These are phyloP conservation scores for Muricea muricata DNA, from an alignment of 92 coral and sea anemone genomes.

Conservation along the genomic window DNA sequence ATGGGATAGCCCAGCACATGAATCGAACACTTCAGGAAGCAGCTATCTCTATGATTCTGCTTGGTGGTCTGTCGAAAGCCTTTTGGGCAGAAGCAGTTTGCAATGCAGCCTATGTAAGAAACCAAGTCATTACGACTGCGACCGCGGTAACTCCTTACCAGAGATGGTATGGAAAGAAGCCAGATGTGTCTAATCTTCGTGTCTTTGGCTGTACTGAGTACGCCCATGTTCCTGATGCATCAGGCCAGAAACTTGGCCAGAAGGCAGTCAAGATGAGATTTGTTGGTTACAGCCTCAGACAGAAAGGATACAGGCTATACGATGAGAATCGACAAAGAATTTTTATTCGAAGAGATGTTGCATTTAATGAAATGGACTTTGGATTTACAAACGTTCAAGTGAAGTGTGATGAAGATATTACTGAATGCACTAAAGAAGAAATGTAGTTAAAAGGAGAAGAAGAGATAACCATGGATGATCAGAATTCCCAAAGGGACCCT, in stretches of 20 bases:
- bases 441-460: background rate
- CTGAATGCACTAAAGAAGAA: background rate
- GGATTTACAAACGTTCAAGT: conserved; percentile 1
- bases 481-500: background rate
- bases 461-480: background rate
- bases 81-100: conserved; percentile 66
- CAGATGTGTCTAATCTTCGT: too few species aligned
- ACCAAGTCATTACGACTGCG: conserved; percentile 23
- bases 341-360: conserved; percentile 55
- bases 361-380: conserved; percentile 52
- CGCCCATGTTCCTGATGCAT: too few species aligned
- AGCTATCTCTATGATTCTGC: conserved; percentile 66
- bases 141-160: too few species aligned
- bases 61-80: conserved; percentile 53
- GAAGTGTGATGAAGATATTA: background rate
- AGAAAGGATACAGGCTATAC: conserved; percentile 61
- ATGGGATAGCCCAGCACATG: conserved; percentile 60
- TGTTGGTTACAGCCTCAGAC: too few species aligned
- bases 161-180: too few species aligned
- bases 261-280: too few species aligned
- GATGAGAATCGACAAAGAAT: conserved; percentile 51
- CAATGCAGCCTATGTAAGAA: conserved; percentile 1
- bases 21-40: conserved; percentile 59
- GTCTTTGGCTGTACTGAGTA: too few species aligned
- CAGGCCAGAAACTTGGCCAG: too few species aligned